Evolutionary conservation across 2,888 invertebrate species (phyloP).

Genomic region (Anticlea derivata): DNA sequence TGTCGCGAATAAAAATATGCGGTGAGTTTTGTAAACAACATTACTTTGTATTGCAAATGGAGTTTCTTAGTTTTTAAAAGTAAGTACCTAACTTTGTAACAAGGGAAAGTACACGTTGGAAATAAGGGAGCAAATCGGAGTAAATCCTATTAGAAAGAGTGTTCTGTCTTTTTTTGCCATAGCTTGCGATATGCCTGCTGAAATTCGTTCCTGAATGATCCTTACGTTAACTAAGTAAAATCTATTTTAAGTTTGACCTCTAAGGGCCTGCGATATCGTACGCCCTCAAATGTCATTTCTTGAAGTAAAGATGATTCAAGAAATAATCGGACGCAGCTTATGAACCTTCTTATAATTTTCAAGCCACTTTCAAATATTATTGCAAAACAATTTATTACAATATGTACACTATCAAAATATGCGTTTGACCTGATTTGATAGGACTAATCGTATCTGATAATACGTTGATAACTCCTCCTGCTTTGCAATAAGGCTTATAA

Average conservation of each 20-base stretch:
- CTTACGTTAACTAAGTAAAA: too few species aligned
- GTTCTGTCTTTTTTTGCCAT: too few species aligned
- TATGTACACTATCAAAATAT: slow-evolving; percentile 59
- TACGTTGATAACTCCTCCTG: slow-evolving; percentile 36
- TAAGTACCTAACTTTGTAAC: slow-evolving; percentile 44
- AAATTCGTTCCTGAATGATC: too few species aligned
- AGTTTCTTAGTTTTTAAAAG: neutral
- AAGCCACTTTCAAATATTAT: slow-evolving; percentile 30
- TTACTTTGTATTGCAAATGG: slow-evolving; percentile 32
- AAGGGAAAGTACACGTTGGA: neutral
- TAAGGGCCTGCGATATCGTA: too few species aligned
- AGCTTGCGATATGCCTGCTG: too few species aligned
- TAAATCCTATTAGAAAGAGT: too few species aligned
- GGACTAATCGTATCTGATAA: slow-evolving; percentile 58
- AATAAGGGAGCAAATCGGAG: too few species aligned
- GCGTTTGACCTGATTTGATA: slow-evolving; percentile 70
- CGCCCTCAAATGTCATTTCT: too few species aligned
- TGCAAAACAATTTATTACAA: slow-evolving; percentile 41
- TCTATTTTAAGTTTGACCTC: too few species aligned
- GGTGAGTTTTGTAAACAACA: slow-evolving; percentile 58
- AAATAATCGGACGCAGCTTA: too few species aligned
- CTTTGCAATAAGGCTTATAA: slow-evolving; percentile 41
- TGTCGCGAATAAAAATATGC: slow-evolving; percentile 49
- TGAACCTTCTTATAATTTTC: too few species aligned
- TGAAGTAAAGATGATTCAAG: too few species aligned